Base-by-base conservation (phyloP, 92 coral and sea anemone genomes). In the Phenganax marumi region DNA sequence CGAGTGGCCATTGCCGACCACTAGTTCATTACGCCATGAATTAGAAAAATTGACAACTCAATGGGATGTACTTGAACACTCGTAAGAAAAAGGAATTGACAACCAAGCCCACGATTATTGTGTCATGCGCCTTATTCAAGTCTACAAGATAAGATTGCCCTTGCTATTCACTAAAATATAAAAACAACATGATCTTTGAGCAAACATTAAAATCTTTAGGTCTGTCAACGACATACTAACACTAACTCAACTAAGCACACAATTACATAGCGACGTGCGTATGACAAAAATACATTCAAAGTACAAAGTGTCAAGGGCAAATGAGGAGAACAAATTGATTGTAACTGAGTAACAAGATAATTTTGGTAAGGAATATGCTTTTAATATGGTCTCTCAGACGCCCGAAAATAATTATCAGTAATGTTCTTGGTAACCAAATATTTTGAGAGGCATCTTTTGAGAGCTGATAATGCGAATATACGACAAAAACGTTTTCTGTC, bases 401-500 rank as follows among this genome's bases (percentile, higher is more conserved):
- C 60, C n/a, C 68, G 10, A 61, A 78, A 75, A 75, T 75, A 52
- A 75, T 78, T 62, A 78, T 53, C 52, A 33, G 21, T 18, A 61
- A 61, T 26, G 73, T 72, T 78, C 83, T 61, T 60, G 56, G 83
- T 78, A 78, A 62, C 83, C 83, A 78, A 78, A 78, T 63, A 60
- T 60, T 78, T 78, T 60, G 50, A 63, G 68, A 63, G 73, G 60
- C 71, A 23, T 24, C 22, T 57, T 77, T 62, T 62, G 73, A 78
- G 73, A 53, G 68, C 73, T 77, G 81, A 77, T 77, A 77, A 77
- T 48, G 57, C 81, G 81, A 56, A 57, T 33, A 24, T 57, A 77
- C 62, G 64, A 18, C 61, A 60, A 56, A 56, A 33, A 57, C 69
- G n/a, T 39, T 33, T 33, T 52, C 50, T 54, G 60, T 52, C 62